A percentile compares a stretch with the other conserved stretches of the same genome.
Conservation (phyloP, 2,797 vertebrate species). For the Enteromius radiatus region DNA sequence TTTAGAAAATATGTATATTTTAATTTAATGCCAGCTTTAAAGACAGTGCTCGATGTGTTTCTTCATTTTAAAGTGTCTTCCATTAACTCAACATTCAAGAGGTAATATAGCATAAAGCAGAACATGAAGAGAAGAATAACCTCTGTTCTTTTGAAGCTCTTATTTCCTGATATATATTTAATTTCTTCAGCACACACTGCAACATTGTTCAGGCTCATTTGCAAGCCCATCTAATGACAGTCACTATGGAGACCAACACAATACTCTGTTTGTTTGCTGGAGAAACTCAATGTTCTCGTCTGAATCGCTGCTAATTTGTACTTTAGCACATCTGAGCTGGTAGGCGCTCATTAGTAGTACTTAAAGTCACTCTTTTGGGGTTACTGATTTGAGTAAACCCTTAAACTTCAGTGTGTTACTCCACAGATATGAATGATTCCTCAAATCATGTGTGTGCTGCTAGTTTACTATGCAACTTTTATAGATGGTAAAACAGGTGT, state of each 20-base stretch:
- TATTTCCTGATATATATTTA: conserved; percentile 2
- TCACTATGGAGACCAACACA: conserved; percentile 51
- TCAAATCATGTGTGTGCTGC: neutral
- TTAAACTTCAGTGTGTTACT: neutral
- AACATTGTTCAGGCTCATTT: conserved; percentile 24
- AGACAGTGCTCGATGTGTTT: neutral
- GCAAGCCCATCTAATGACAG: conserved; percentile 34
- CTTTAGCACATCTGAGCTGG: neutral
- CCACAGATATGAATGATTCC: neutral
- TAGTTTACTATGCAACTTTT: neutral
- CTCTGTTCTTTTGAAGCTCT: conserved; percentile 46
- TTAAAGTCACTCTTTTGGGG: conserved; percentile 11
- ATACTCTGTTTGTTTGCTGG: conserved; percentile 8
- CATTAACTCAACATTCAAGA: neutral
- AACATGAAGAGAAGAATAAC: conserved; percentile 42
- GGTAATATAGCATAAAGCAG: neutral
- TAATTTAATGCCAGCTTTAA: neutral
- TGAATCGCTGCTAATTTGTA: neutral
- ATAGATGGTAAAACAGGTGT: neutral
- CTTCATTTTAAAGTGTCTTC: neutral
- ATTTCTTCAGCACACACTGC: conserved; percentile 6
- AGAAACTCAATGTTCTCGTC: conserved; percentile 18
- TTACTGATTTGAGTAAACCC: neutral
- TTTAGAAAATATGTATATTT: neutral
- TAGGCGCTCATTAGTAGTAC: neutral